Conservation (phyloP, 2,797 vertebrate genomes). For the Enteromius thamalakanensis region DNA sequence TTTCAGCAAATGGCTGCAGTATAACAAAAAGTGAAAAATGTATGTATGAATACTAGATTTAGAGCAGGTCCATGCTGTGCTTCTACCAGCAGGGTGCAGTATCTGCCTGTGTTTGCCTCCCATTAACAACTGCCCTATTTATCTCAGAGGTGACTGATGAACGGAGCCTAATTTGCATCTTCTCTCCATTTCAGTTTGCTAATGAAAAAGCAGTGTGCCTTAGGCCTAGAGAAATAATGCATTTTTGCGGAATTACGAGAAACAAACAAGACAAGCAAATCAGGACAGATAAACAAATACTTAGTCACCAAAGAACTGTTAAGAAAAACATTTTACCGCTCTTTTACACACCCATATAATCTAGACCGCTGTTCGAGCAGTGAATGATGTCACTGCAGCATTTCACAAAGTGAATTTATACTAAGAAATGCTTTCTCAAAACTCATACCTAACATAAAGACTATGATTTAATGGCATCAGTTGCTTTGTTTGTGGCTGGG, state of each 20-base stretch:
- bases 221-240: slow-evolving; percentile 63
- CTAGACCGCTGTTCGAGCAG: not conserved
- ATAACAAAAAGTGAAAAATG: too few relatives aligned
- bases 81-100: slow-evolving; percentile 69
- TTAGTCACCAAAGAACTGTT: slow-evolving; percentile 69
- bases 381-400: slow-evolving; percentile 3
- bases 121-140: slow-evolving; percentile 8
- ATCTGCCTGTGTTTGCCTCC: slow-evolving; percentile 47
- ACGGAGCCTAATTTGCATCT: slow-evolving; percentile 69
- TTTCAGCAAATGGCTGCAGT: too few relatives aligned
- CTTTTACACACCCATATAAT: slow-evolving; percentile 4
- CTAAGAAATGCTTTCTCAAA: not conserved
- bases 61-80: not conserved
- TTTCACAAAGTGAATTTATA: not conserved
- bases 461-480: not conserved
- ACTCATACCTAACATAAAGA: not conserved
- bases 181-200: slow-evolving; percentile 66
- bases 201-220: slow-evolving; percentile 71
- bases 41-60: too few relatives aligned
- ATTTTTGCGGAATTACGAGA: slow-evolving; percentile 74
- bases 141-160: slow-evolving; percentile 34
- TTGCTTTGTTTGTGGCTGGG: not conserved
- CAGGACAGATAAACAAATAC: slow-evolving; percentile 71
- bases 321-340: slow-evolving; percentile 60
- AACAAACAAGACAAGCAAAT: slow-evolving; percentile 74